Conservation (phyloP, 2,888 invertebrate genomes). For the Bembecia ichneumoniformis region DNA sequence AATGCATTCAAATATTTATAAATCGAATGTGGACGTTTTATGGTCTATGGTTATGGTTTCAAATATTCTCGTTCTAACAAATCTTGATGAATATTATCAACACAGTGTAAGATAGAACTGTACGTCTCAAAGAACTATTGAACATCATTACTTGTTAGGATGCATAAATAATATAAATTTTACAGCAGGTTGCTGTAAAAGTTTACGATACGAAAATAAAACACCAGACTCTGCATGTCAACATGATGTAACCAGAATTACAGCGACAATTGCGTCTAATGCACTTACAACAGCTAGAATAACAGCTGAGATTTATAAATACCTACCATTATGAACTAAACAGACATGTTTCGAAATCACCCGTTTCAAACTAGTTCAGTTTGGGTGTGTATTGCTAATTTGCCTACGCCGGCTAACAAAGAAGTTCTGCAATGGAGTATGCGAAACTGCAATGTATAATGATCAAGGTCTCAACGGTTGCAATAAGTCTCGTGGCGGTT, state of each 20-base stretch:
- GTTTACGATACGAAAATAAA: no score
- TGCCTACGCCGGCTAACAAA: constrained; percentile 38
- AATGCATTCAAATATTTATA: no score
- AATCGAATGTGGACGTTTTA: no score
- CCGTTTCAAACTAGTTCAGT: constrained; percentile 40
- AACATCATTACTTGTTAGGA: no score
- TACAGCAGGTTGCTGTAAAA: no score
- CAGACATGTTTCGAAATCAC: constrained; percentile 27
- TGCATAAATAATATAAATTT: no score
- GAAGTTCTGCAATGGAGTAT: constrained; percentile 29
- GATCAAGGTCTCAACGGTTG: constrained; percentile 22
- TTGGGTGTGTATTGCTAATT: constrained; percentile 42
- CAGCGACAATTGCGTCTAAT: neutral
- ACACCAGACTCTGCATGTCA: no score
- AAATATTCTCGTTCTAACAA: no score
- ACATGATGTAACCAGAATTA: neutral
- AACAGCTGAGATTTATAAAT: constrained; percentile 11
- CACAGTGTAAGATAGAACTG: no score
- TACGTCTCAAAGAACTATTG: no score
- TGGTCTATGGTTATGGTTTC: no score
- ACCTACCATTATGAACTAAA: constrained; percentile 17
- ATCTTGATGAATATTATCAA: no score
- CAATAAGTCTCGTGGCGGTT: neutral
- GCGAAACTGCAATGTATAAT: constrained; percentile 20
- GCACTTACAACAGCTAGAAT: constrained; percentile 4